Evolutionary conservation across 2,888 invertebrate genomes (phyloP), one percentile per base, ranked within the genome.

Genomic region (Gymnoscelis rufifasciata): DNA sequence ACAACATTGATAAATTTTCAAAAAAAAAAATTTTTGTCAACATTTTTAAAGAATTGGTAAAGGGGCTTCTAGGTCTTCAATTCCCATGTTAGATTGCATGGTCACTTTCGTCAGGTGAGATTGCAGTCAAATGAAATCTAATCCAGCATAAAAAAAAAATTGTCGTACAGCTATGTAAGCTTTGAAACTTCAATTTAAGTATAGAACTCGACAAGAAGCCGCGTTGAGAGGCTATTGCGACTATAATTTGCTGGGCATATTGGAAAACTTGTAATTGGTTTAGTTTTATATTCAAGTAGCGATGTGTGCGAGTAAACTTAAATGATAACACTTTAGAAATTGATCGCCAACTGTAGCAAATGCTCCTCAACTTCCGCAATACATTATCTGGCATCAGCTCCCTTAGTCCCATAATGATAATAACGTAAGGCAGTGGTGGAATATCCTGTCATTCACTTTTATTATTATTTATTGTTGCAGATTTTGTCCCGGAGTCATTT

Each of bases 191-290:
- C 61, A 68, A 71, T 72, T 69, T 68, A 62, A 60, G 64, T 30
- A 15, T 6, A 50, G 40, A 76, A 72, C 65, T 68, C 64, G 49
- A 60, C 70, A 72, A 76, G 72, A 69, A 75, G 69, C 68, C 71
- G 61, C 69, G 71, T 64, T 59, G 69, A 66, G 66, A 52, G 73
- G 68, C 73, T 71, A 73, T 74, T 71, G 71, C 71, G 68, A 78
- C 70, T 79, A 82, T 83, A 80, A 83, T 82, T 79, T 77, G 70
- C 78, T 68, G 66, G 73, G 73, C 78, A 78, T 82, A 83, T 83
- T 82, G 80, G 81, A 79, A 83, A 83, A 84, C 82, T 83, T 84
- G 78, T 83, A 83, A 84, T 83, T 83, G 81, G 73, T 81, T 84
- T 80, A 81, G 78, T 84, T 82, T 83, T 83, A 79, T 83, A 77